phyloP scores from a whole-genome alignment of 2,888 invertebrate genomes.

The Crossocerus cetratus region DNA sequence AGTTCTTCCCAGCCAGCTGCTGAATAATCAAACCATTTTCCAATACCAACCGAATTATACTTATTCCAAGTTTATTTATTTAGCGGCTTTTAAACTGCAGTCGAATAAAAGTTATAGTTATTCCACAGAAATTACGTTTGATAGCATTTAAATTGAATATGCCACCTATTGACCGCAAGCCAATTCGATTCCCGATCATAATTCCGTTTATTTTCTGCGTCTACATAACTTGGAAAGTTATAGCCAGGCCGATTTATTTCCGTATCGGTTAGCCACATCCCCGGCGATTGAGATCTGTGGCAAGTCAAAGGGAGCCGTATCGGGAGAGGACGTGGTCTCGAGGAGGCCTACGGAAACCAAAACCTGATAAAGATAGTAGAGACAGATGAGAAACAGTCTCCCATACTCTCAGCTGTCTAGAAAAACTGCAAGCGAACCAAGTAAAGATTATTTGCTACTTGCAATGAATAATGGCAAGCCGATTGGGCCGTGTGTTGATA shows the following conservation, averaged over 20 bases:
- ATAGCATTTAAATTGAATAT: not conserved
- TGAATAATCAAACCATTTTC: not conserved
- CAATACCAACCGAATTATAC: too few species aligned
- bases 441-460: too few species aligned
- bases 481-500: too few species aligned
- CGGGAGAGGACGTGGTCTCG: constrained; percentile 58
- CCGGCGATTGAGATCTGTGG: constrained; percentile 44
- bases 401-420: too few species aligned
- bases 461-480: too few species aligned
- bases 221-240: constrained; percentile 16
- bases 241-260: constrained; percentile 46
- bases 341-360: constrained; percentile 40
- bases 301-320: constrained; percentile 38
- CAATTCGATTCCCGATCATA: too few species aligned
- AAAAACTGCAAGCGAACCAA: too few species aligned
- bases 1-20: not conserved
- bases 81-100: too few species aligned
- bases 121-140: not conserved
- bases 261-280: constrained; percentile 68
- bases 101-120: too few species aligned
- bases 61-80: too few species aligned
- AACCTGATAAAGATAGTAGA: constrained; percentile 14
- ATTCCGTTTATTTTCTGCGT: not conserved
- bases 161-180: not conserved
- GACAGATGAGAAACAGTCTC: too few species aligned